Evolutionary conservation across 1,140 invertebrate species (phyloP), one percentile per base, ranked within the genome.

Genomic region (Heliothis subflexa): DNA sequence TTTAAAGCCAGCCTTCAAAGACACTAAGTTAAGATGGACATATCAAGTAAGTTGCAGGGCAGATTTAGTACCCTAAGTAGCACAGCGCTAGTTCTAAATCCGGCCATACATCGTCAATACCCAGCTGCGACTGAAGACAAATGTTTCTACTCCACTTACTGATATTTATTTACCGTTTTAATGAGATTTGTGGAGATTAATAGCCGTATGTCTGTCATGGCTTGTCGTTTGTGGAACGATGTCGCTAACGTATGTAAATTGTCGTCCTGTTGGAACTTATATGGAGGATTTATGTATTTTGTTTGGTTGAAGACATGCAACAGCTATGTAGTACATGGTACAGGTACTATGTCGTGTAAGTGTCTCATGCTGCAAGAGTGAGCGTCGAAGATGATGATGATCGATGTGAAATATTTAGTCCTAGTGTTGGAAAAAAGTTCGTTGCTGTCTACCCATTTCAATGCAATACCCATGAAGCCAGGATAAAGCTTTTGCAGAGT

Each of bases 101-200:
- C 64, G 64, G 45, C 64, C n/a, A 54, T 71, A 57, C 12, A 57
- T 57, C n/a, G 70, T 40, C 25, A n/a, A 18, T 52, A 52, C 40
- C 33, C 64, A 47, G 61, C 14, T 64, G 61, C 18, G 54, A 2
- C 2, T 18, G 25, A 72, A 72, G 52, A 72, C 52, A 18, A 18
- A 72, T 72, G 70, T 57, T 28, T 57, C 16, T 55, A 72, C 50
- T 72, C 70, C 70, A 72, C 50, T 72, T 57, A 55, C 28, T 5
- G 70, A 57, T 72, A 72, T 72, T 74, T 77, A 74, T 78, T 49
- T 78, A 59, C 54, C 47, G 55, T 71, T 78, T 72, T 72, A 40
- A 78, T 28, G 50, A 68, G 75, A 70, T 64, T 14, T 71, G 45
- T 71, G 52, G 66, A 21, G 47, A 71, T 64, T 16, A 45, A 47